Base-by-base conservation (phyloP, 2,797 vertebrate genomes). In the Tenualosa thibaudeaui region DNA sequence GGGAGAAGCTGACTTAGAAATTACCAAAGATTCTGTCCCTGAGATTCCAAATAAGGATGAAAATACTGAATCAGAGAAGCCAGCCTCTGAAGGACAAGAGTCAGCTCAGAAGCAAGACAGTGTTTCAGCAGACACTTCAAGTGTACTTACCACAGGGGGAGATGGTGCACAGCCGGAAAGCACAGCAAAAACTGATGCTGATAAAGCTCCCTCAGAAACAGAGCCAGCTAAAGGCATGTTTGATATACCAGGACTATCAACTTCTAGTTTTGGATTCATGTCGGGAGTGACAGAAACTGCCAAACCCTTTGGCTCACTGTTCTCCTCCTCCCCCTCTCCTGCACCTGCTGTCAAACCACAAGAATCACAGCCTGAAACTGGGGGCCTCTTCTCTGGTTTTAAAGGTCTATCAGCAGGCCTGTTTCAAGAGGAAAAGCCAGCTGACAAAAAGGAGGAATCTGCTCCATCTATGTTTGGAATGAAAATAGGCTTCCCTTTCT, bases 341-440 rank as follows among this genome's bases (percentile, higher is more conserved):
- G 86, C 93, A 53, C n/a, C 86, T 60, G 87, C 89, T 87, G 83
- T 86, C 22, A 94, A 92, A 19, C 81, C 87, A 75, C 56, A 90
- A 87, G 84, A 90, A 92, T 94, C 90, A 90, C 88, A 78, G 71
- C 71, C 92, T 84, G 83, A 90, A 56, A 93, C 94, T 0, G 86
- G 91, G 54, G 90, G 96, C 40, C 93, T 98, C 1, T 93, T 97
- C 85, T 96, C 96, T 40, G 94, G 96, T 83, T 96, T 98, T 86
- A 98, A 97, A 93, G 97, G 91, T 65, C 88, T 99, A 81, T 99
- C 98, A 83, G 93, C 92, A 0, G 91, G 94, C 86, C 93, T 98
- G 2, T 98, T 98, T 91, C 96, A 98, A 62, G 95, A 97, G 37
- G 95, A 95, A 81, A 97, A 96, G 84, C 81, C 91, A 60, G 81